Evolutionary conservation across 2,113 vertebrate species (phyloP), one percentile per base, ranked within the genome.

Genomic region (Mormoops blainvillei): DNA sequence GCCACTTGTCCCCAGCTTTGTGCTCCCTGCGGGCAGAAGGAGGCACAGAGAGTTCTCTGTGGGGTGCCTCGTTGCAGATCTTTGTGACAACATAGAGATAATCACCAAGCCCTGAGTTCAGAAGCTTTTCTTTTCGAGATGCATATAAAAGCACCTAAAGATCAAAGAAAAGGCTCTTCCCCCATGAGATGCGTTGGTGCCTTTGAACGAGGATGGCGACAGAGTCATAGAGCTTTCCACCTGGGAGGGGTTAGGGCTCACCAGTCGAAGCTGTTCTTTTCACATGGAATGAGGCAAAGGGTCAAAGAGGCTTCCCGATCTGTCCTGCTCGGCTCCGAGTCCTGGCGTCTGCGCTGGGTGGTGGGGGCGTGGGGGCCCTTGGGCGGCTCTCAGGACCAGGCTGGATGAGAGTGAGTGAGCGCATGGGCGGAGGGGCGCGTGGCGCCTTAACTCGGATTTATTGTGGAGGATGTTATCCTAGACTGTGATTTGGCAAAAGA

Each of bases 21-120:
- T 71, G 38, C 52, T 77, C 94, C n/a, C 52, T 48, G 28, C 33
- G 71, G 89, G 67, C n/a, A 78, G 52, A 15, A 13, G 70, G 43
- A 36, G 28, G 13, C 43, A 2, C 2, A n/a, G n/a, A 4, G 0
- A 31, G 9, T 26, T 16, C 26, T 43, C 19, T 8, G 7, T 36
- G 4, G 38, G 7, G 73, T 15, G 18, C 2, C 38, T 5, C 8
- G 4, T 45, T 6, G 22, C 2, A n/a, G 43, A 14, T 50, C 71
- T 87, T 81, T 70, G 9, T 28, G 56, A 31, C 26, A 6, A 63
- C 8, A 10, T 2, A 63, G 61, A 31, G 26, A 61, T 13, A 9
- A 63, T 14, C 28, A 1, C 28, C 12, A 31, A 6, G 28, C 12
- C 58, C 58, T 13, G 61, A 28, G 61, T 31, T 15, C 61, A 11